Evolutionary conservation across 2,888 invertebrate genomes (phyloP).

Genomic region (Tenthredo livida): DNA sequence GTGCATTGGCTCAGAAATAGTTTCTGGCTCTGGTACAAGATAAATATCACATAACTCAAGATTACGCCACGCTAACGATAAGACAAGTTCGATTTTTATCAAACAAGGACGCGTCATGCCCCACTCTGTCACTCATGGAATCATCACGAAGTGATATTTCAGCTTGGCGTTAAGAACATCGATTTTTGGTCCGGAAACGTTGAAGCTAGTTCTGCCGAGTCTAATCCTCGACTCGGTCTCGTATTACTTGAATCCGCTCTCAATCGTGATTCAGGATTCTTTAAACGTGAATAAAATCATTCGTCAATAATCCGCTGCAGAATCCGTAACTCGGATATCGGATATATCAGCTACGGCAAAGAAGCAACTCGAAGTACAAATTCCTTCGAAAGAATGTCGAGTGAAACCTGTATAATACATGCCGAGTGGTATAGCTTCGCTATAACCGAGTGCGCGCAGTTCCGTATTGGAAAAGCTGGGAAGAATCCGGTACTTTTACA

Average conservation of each 20-base stretch:
- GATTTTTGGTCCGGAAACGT: too few relatives aligned
- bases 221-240: background rate
- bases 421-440: constrained; percentile 42
- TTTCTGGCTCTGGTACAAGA: background rate
- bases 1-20: background rate
- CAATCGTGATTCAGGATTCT: background rate
- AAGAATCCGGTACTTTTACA: constrained; percentile 67
- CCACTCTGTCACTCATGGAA: constrained; percentile 6
- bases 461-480: constrained; percentile 66
- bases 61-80: constrained; percentile 24
- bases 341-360: background rate
- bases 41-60: background rate
- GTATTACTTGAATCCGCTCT: background rate
- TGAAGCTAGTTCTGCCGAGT: background rate
- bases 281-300: constrained; percentile 13
- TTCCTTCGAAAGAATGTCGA: constrained; percentile 64
- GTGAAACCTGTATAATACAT: constrained; percentile 46
- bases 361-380: constrained; percentile 60
- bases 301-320: constrained; percentile 29
- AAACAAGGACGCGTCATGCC: constrained; percentile 25
- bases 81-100: constrained; percentile 39
- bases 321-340: constrained; percentile 1
- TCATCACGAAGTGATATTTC: background rate
- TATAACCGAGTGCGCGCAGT: constrained; percentile 53
- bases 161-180: background rate